These are phyloP conservation scores for Musca domestica DNA, from an alignment of 1,140 invertebrate species.

Conservation along the genomic window DNA sequence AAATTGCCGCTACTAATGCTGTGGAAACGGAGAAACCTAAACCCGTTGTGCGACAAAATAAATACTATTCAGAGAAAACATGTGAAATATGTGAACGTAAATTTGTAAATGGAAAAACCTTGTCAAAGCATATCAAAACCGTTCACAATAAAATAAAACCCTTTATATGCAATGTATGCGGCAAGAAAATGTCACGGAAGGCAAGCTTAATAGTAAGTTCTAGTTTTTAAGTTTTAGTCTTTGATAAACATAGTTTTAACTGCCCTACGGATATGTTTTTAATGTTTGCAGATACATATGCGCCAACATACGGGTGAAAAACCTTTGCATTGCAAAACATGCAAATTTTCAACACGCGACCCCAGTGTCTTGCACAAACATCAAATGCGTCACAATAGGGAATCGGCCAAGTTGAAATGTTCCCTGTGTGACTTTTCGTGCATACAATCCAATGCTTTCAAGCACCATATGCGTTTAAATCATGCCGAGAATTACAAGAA, in stretches of 20 bases:
- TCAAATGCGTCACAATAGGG: conserved; percentile 39
- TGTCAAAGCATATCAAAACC: conserved; percentile 73
- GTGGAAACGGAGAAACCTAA: neutral
- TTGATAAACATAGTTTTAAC: neutral
- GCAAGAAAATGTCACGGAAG: conserved; percentile 68
- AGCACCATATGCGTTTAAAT: conserved; percentile 40
- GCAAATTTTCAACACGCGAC: conserved; percentile 49
- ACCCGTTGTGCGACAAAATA: conserved; percentile 35
- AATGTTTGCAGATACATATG: conserved; percentile 63
- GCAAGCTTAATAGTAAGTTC: conserved; percentile 67
- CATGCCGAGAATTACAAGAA: conserved; percentile 39
- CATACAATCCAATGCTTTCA: conserved; percentile 40
- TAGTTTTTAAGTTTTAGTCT: neutral
- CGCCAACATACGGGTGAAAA: conserved; percentile 70
- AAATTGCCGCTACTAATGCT: conserved; percentile 3
- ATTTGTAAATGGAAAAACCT: conserved; percentile 72
- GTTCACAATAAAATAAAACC: conserved; percentile 77
- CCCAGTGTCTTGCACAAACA: conserved; percentile 51
- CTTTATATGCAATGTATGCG: conserved; percentile 74
- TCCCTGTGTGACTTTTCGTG: conserved; percentile 36
- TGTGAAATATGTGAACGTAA: conserved; percentile 68
- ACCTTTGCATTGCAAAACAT: conserved; percentile 42
- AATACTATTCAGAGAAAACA: conserved; percentile 66
- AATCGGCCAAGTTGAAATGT: conserved; percentile 33
- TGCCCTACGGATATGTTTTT: neutral